phyloP scores from a whole-genome alignment of 2,113 vertebrate genomes.

The Pomatostomus ruficeps region DNA sequence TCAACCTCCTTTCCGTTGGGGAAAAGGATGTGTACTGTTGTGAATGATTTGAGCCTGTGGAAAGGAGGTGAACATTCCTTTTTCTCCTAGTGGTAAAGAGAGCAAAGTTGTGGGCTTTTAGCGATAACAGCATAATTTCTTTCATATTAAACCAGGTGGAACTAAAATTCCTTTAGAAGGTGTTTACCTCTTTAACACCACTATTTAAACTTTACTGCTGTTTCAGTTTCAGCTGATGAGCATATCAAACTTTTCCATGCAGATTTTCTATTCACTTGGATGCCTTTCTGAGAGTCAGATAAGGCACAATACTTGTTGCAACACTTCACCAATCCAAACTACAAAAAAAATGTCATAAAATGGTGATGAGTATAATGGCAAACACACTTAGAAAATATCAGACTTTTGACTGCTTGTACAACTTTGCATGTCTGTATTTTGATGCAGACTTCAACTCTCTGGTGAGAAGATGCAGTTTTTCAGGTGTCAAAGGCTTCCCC shows the following conservation, averaged over 20 bases:
- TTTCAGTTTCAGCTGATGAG: not conserved
- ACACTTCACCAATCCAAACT: not conserved
- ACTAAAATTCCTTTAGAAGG: not conserved
- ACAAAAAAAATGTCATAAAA: not conserved
- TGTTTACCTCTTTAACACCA: not conserved
- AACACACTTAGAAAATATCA: not conserved
- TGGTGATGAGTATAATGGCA: not conserved
- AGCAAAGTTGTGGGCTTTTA: not conserved
- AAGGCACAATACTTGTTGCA: not conserved
- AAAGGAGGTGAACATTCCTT: not conserved
- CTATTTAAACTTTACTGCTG: not conserved
- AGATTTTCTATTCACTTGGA: not conserved
- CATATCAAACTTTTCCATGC: not conserved
- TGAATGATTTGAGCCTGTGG: not conserved
- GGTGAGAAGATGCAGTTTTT: not conserved
- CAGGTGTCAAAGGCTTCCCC: not conserved
- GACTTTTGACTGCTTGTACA: not conserved
- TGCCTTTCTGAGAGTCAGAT: not conserved
- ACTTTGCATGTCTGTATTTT: not conserved
- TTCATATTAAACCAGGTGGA: not conserved
- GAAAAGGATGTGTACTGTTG: not conserved
- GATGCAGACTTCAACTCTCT: not conserved
- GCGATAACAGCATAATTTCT: not conserved
- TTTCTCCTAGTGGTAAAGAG: not conserved
- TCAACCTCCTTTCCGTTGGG: not conserved